Evolutionary conservation across 2,797 vertebrate species (phyloP).

Genomic region (Pipistrellus pipistrellus): DNA sequence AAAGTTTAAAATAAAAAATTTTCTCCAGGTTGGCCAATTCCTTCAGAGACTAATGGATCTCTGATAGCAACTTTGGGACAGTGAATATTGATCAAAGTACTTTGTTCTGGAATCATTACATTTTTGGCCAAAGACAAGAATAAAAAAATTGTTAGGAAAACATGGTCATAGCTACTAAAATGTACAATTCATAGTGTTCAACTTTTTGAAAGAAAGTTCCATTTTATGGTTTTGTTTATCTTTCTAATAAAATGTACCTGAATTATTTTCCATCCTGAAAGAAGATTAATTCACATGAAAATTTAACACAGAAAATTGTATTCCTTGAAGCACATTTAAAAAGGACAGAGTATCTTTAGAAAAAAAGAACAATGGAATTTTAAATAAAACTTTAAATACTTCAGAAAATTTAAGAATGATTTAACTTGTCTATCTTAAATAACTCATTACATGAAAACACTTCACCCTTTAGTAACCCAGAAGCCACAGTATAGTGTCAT

Average conservation of each 20-base stretch:
- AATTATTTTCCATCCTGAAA: conserved; percentile 28
- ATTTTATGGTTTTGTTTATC: background rate
- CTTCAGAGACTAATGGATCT: background rate
- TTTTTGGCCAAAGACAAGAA: background rate
- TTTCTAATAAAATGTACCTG: background rate
- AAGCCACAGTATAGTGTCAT: background rate
- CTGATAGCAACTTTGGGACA: background rate
- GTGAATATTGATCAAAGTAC: background rate
- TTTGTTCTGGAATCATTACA: background rate
- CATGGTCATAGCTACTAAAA: background rate
- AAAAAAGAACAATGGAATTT: background rate
- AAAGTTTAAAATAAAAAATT: conserved; percentile 50
- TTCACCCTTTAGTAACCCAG: background rate
- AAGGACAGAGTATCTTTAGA: background rate
- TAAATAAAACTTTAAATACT: conserved; percentile 38
- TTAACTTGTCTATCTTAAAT: background rate
- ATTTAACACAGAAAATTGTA: background rate
- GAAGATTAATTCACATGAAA: background rate
- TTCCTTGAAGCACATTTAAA: background rate
- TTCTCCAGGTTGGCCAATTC: background rate
- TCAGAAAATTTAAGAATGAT: background rate
- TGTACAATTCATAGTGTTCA: background rate
- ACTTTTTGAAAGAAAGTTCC: background rate
- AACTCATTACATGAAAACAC: background rate
- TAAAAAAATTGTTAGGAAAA: background rate